Conservation (phyloP, 1,140 invertebrate species). For the Caenorhabditis latens region DNA sequence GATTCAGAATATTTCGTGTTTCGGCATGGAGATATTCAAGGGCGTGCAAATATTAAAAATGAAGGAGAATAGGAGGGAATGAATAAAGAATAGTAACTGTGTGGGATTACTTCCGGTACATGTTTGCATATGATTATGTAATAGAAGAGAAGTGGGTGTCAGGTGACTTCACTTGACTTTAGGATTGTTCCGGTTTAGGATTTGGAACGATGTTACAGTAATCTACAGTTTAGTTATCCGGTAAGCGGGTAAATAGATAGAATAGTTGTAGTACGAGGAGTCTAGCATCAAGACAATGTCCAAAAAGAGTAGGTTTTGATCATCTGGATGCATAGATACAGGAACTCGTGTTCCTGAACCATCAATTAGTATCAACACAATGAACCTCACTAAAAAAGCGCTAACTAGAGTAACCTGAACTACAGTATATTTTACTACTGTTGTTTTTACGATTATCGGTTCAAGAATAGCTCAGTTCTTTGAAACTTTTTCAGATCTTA, state of each 20-base stretch:
- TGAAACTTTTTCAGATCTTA: too few relatives aligned
- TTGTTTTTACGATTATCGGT: too few relatives aligned
- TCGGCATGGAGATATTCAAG: conserved; percentile 10
- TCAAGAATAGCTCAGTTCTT: too few relatives aligned
- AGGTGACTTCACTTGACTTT: neutral
- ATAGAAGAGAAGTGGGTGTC: neutral
- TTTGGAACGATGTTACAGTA: neutral
- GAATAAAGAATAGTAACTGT: neutral
- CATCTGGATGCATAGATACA: too few relatives aligned
- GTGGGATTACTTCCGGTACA: neutral
- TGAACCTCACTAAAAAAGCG: too few relatives aligned
- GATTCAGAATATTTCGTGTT: neutral
- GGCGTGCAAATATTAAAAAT: conserved; percentile 28
- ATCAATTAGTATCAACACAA: too few relatives aligned
- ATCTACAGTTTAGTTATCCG: neutral
- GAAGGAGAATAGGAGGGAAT: neutral
- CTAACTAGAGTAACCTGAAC: too few relatives aligned
- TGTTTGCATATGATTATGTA: conserved; percentile 25
- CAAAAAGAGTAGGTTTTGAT: too few relatives aligned
- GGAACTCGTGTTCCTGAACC: too few relatives aligned
- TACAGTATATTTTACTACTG: too few relatives aligned
- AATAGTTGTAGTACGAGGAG: too few relatives aligned
- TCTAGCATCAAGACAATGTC: too few relatives aligned
- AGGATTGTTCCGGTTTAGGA: neutral
- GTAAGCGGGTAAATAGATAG: neutral